Evolutionary conservation across 2,797 vertebrate species (phyloP).

Genomic region (Lepus townsendii): DNA sequence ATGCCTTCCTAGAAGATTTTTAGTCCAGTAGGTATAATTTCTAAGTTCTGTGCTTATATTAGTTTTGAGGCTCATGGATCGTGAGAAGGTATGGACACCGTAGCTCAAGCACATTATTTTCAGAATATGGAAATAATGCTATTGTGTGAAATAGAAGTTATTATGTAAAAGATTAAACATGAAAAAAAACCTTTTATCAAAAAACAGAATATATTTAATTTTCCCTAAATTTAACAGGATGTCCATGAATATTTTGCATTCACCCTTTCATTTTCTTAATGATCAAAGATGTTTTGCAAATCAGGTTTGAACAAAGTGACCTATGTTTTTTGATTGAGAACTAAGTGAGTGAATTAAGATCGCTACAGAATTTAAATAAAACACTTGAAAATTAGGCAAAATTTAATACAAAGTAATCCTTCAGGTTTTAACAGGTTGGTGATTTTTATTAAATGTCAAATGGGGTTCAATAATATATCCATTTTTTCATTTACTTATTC

Average conservation of each 20-base stretch:
- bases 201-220: not conserved
- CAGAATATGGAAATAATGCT: not conserved
- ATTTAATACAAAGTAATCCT: not conserved
- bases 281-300: not conserved
- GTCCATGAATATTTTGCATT: not conserved
- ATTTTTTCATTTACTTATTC: not conserved
- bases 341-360: not conserved
- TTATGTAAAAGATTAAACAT: not conserved
- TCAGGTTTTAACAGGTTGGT: not conserved
- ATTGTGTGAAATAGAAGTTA: not conserved
- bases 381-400: conserved; percentile 48
- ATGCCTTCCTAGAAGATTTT: not conserved
- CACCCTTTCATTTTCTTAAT: not conserved
- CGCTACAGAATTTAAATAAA: conserved; percentile 31
- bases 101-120: not conserved
- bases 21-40: not conserved
- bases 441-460: conserved; percentile 4
- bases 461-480: not conserved
- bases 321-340: not conserved
- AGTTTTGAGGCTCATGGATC: not conserved
- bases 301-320: conserved; percentile 1
- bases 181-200: not conserved
- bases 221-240: not conserved
- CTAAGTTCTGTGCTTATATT: not conserved
- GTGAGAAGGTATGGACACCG: not conserved